Conservation (phyloP, 35 echinoderm and acorn worm genomes). For the Patiria miniata region DNA sequence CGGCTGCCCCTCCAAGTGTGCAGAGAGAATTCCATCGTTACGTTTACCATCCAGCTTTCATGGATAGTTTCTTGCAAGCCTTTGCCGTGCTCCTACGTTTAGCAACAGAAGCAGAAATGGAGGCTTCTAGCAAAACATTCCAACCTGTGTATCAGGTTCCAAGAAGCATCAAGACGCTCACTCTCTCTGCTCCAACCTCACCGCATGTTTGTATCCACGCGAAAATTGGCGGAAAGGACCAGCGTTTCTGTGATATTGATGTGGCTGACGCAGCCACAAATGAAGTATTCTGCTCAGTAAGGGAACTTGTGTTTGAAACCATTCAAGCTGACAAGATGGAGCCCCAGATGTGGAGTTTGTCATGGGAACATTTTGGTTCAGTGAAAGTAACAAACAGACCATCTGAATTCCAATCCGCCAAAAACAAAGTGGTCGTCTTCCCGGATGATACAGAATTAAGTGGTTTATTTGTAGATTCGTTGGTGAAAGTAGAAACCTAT, state of each 20-base stretch:
- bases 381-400: not conserved
- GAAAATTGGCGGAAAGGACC: too few species aligned
- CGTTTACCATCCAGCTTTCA: constrained; percentile 60
- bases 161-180: too few species aligned
- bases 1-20: constrained; percentile 26
- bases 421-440: constrained; percentile 16
- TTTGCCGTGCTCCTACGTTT: constrained; percentile 27
- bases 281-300: constrained; percentile 35
- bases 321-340: too few species aligned
- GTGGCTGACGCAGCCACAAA: too few species aligned
- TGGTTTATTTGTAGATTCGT: not conserved
- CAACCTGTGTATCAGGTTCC: constrained; percentile 31
- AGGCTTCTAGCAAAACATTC: not conserved
- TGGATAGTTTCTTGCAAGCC: constrained; percentile 56
- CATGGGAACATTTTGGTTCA: constrained; percentile 10
- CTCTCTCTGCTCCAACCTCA: constrained; percentile 9
- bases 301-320: too few species aligned
- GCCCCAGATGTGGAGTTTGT: constrained; percentile 28
- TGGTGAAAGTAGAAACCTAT: not conserved
- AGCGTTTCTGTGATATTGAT: too few species aligned
- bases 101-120: not conserved
- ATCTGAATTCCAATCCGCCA: not conserved
- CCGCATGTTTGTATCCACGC: not conserved
- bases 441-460: constrained; percentile 28
- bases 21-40: constrained; percentile 33